Evolutionary conservation across 1,140 invertebrate genomes (phyloP), one percentile per base, ranked within the genome.

Genomic region (Drosophila chauvacae): DNA sequence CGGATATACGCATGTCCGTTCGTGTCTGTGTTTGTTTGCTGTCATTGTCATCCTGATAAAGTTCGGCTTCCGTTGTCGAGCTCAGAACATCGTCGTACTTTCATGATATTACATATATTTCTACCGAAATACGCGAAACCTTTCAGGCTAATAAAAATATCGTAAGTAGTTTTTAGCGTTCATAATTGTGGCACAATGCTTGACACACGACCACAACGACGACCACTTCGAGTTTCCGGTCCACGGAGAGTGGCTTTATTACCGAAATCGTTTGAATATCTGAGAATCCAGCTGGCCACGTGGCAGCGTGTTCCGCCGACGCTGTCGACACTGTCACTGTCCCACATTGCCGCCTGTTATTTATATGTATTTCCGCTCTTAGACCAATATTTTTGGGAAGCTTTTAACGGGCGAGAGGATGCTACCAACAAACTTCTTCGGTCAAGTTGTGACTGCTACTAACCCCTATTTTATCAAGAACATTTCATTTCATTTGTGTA

Each of bases 121-220:
- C 16, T 14, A 45, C 20, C 33, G 26, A 56, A 56, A 39, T 26
- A 7, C 20, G 20, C 53, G 14, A 56, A 68, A 61, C 35, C 53
- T 56, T 55, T 77, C 26, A 56, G 37, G 77, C 77, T 90, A 90
- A 90, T 90, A 90, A 90, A 90, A 80, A 90, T 90, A 90, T 90
- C 81, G 53, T 80, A 90, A 90, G 85, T 90, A 90, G 81, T 90
- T 90, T 80, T 91, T 90, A 77, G 86, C 86, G 87, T 90, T 88
- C 77, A 90, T 90, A 90, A 90, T 90, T 90, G 86, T 71, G 87
- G 87, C 86, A 71, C 82, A 80, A 87, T 85, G 86, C 87, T 91
- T 91, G 88, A 77, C 88, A 91, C 90, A 91, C 88, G 90, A 91
- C 88, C 84, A 80, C 90, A 82, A 91, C 84, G 85, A 85, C 81